Conservation (phyloP, 1,140 invertebrate species). For the Apis dorsata region DNA sequence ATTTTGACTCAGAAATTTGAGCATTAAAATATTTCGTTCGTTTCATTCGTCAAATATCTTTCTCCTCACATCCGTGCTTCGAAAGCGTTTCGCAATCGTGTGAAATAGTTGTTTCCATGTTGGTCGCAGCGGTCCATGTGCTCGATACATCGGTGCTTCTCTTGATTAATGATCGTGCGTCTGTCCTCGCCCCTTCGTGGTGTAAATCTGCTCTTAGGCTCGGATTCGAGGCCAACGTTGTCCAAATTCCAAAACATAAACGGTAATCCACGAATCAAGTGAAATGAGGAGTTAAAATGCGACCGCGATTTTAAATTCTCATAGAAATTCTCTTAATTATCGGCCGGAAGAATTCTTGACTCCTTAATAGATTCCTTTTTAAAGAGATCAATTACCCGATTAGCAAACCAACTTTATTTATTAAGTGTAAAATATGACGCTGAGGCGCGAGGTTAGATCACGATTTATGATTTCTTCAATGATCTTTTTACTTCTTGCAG, state of each 20-base stretch:
- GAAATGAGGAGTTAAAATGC: conserved; percentile 19
- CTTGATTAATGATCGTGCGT: not conserved
- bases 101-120: not conserved
- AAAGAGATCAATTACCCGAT: not conserved
- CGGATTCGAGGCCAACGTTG: not conserved
- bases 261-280: conserved; percentile 1
- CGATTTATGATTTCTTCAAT: not conserved
- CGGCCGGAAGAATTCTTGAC: not conserved
- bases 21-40: no score
- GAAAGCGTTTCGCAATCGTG: no score
- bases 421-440: no score
- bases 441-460: not conserved
- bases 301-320: not conserved
- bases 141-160: not conserved
- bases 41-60: no score
- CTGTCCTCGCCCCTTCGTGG: not conserved
- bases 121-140: not conserved
- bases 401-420: not conserved
- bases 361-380: not conserved
- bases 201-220: not conserved
- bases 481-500: not conserved
- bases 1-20: not conserved
- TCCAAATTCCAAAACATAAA: conserved; percentile 11
- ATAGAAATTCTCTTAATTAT: not conserved
- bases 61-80: no score